Percentiles rank a stretch among this genome's conserved stretches.
Evolutionary conservation across 1,140 invertebrate species (phyloP).

Genomic region (Ruditapes philippinarum): DNA sequence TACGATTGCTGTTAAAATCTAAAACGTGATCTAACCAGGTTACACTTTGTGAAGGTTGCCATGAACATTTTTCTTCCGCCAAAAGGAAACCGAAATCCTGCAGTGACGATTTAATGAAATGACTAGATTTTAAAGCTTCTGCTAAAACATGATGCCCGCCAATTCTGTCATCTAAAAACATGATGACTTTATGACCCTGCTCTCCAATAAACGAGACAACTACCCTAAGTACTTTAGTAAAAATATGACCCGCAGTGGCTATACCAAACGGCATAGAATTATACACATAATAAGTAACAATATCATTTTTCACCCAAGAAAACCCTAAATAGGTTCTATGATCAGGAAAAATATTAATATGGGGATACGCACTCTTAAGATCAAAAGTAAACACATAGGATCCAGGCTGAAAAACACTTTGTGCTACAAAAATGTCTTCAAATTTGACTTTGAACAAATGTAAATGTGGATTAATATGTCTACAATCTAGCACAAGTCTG

Average conservation of each 20-base stretch:
- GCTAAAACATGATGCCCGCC: neutral
- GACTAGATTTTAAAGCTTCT: neutral
- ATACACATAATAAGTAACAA: neutral
- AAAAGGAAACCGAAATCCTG: neutral
- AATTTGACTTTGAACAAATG: slow-evolving; percentile 22
- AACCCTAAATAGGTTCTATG: neutral
- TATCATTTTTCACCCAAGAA: neutral
- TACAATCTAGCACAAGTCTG: slow-evolving; percentile 18
- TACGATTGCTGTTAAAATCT: too few relatives aligned
- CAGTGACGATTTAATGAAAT: neutral
- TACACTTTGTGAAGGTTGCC: neutral
- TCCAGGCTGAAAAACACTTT: neutral
- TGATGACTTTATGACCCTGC: slow-evolving; percentile 16
- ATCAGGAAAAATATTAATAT: slow-evolving; percentile 20
- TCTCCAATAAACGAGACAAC: slow-evolving; percentile 7
- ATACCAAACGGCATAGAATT: neutral
- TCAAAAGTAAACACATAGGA: slow-evolving; percentile 12
- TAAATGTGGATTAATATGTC: slow-evolving; percentile 22
- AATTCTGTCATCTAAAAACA: slow-evolving; percentile 48
- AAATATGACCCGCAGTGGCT: slow-evolving; percentile 19
- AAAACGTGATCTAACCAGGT: neutral
- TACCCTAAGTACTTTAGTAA: neutral
- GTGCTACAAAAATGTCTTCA: slow-evolving; percentile 17
- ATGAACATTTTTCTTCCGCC: slow-evolving; percentile 4
- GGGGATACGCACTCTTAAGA: slow-evolving; percentile 23